Percentiles rank a stretch among this genome's conserved stretches.
These are phyloP conservation scores for Ptychobarbus kaznakovi DNA, from an alignment of 2,797 vertebrate species.

Conservation along the genomic window DNA sequence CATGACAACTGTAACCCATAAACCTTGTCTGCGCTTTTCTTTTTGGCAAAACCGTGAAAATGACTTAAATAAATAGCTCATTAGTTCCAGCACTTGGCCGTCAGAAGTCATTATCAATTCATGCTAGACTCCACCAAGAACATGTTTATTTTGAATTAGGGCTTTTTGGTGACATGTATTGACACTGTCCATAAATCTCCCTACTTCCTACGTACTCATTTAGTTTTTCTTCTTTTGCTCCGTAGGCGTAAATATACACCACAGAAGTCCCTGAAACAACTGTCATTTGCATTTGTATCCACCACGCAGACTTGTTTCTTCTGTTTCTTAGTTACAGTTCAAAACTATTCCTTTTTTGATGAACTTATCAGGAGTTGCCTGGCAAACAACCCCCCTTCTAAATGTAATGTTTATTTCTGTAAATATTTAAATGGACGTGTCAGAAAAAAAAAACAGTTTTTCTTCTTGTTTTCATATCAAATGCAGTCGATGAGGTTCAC, in stretches of 20 bases:
- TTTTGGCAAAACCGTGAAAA: constrained; percentile 69
- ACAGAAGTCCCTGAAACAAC: constrained; percentile 51
- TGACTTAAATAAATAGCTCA: constrained; percentile 76
- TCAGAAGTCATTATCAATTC: constrained; percentile 75
- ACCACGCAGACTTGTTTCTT: neutral
- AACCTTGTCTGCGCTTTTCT: constrained; percentile 63
- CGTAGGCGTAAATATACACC: constrained; percentile 28
- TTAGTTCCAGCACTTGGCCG: constrained; percentile 77
- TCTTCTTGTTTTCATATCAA: constrained; percentile 63
- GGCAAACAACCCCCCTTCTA: neutral
- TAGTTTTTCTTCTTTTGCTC: constrained; percentile 17
- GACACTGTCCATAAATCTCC: constrained; percentile 65
- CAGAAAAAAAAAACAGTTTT: constrained; percentile 22
- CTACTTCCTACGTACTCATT: constrained; percentile 58
- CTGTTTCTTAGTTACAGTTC: neutral
- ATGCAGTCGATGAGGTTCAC: constrained; percentile 58
- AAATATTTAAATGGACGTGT: neutral
- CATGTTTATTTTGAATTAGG: constrained; percentile 76
- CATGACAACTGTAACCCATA: constrained; percentile 74
- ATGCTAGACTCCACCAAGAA: constrained; percentile 67
- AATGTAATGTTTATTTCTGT: neutral
- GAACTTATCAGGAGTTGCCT: neutral
- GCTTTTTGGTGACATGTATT: constrained; percentile 67
- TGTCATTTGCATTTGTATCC: neutral
- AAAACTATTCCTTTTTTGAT: neutral